These are phyloP conservation scores for Epinotia brunnichana DNA, from an alignment of 2,888 invertebrate genomes.

Conservation along the genomic window DNA sequence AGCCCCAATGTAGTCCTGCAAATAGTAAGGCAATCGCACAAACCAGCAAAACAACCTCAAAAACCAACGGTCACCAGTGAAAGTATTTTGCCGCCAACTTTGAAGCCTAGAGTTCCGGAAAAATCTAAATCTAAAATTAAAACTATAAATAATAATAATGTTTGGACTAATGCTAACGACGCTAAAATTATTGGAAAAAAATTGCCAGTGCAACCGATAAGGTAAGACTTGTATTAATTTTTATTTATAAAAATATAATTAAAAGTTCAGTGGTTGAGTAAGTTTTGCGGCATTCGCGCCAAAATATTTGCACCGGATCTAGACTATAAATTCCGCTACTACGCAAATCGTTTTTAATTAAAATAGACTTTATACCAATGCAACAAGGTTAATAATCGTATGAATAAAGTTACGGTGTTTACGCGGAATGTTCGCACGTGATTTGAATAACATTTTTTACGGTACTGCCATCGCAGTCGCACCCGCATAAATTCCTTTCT, in stretches of 20 bases:
- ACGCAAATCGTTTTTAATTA: background rate
- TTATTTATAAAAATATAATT: conserved; percentile 19
- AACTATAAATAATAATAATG: conserved; percentile 77
- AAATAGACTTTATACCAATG: conserved; percentile 1
- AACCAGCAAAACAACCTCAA: conserved; percentile 58
- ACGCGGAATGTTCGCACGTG: conserved; percentile 40
- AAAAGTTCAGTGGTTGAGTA: conserved; percentile 55
- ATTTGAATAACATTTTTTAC: conserved; percentile 33
- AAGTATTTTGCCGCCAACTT: conserved; percentile 68
- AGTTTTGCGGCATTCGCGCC: conserved; percentile 41
- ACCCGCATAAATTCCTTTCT: conserved; percentile 19
- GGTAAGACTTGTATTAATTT: conserved; percentile 60
- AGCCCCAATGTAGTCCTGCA: conserved; percentile 69
- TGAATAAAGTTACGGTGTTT: conserved; percentile 19
- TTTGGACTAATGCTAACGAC: conserved; percentile 72
- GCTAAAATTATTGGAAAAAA: conserved; percentile 58
- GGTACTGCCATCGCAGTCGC: conserved; percentile 26
- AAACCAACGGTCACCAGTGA: conserved; percentile 45
- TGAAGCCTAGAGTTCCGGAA: conserved; percentile 65
- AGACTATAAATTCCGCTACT: conserved; percentile 10
- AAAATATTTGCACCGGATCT: conserved; percentile 37
- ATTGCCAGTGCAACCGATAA: conserved; percentile 57
- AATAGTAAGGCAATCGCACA: conserved; percentile 71
- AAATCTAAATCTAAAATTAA: conserved; percentile 66
- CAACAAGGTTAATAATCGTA: conserved; percentile 1